A percentile compares a stretch with the other conserved stretches of the same genome.
These are phyloP conservation scores for Heterotilapia buettikoferi DNA, from an alignment of 2,113 vertebrate genomes.

Conservation along the genomic window DNA sequence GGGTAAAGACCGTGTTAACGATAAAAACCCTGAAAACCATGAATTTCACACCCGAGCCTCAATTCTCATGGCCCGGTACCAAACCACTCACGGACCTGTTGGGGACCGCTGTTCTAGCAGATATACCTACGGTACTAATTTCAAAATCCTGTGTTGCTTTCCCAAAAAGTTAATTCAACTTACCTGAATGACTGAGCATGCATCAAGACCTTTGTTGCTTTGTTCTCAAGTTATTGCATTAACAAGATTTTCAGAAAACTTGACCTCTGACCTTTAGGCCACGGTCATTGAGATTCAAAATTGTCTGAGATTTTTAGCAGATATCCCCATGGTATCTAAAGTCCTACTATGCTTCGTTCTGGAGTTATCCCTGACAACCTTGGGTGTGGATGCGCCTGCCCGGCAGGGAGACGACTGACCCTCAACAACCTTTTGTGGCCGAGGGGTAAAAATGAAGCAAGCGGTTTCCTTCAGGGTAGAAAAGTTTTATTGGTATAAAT, in stretches of 20 bases:
- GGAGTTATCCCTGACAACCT: rapidly evolving
- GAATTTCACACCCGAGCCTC: neutral
- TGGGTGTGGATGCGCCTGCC: rapidly evolving
- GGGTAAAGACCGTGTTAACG: rapidly evolving
- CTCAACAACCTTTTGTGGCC: neutral
- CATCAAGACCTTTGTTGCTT: neutral
- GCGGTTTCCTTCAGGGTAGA: constrained; percentile 27
- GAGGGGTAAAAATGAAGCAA: neutral
- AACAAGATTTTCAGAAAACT: neutral
- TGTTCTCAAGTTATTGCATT: neutral
- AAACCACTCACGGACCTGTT: rapidly evolving
- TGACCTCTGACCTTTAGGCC: neutral
- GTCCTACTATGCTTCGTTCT: neutral
- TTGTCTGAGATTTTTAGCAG: neutral
- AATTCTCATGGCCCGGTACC: rapidly evolving
- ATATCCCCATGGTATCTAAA: rapidly evolving
- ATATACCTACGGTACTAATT: rapidly evolving
- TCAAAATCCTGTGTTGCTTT: neutral
- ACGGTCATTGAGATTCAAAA: rapidly evolving
- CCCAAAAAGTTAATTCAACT: neutral
- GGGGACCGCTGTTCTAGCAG: neutral
- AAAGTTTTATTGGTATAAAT: constrained; percentile 73
- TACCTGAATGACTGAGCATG: neutral
- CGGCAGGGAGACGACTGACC: rapidly evolving
- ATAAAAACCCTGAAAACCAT: neutral